Base-by-base conservation (phyloP, 2,113 vertebrate species). In the Ovibos moschatus region DNA sequence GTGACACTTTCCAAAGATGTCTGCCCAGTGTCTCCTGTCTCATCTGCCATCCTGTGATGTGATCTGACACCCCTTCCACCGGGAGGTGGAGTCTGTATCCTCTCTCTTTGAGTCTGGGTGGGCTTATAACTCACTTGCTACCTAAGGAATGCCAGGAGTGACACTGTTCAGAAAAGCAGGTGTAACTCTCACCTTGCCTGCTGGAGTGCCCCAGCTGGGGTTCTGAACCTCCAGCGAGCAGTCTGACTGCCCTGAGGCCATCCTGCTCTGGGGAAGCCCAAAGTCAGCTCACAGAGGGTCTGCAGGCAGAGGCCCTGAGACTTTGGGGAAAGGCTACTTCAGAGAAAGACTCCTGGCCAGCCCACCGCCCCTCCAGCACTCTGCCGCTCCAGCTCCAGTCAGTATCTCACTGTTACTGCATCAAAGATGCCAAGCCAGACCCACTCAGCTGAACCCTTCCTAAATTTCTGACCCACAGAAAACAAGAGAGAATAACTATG, bases 51-150 rank as follows among this genome's bases (percentile, higher is more conserved):
- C 94, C 33, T 89, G 27, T 21, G 21, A 40, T 16, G 79, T 60
- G 84, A 97, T 86, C 88, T 97, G 94, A 28, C 58, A 8, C 2
- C 43, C 45, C 51, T 87, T 50, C 33, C 43, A 36, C 23, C 0
- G 43, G 86, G 57, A 96, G 23, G 25, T 40, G 36, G 71, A 30
- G n/a, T 57, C 43, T 60, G 1, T 21, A n/a, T 60, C 62, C n/a
- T 50, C 40, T 90, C 40, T 50, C 45, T 21, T 58, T 60, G 50
- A 45, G 30, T 79, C 78, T 53, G 17, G 16, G 25, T 88, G 74
- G 57, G 21, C 23, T 94, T 74, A 12, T 71, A 62, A 95, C 53
- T 92, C 47, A 47, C 51, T 71, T 53, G 19, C 36, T 85, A 93
- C 14, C 21, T 79, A 74, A 89, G 91, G 10, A 87, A 82, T 7